phyloP scores from a whole-genome alignment of 2,797 vertebrate species.

The Euthynnus affinis region DNA sequence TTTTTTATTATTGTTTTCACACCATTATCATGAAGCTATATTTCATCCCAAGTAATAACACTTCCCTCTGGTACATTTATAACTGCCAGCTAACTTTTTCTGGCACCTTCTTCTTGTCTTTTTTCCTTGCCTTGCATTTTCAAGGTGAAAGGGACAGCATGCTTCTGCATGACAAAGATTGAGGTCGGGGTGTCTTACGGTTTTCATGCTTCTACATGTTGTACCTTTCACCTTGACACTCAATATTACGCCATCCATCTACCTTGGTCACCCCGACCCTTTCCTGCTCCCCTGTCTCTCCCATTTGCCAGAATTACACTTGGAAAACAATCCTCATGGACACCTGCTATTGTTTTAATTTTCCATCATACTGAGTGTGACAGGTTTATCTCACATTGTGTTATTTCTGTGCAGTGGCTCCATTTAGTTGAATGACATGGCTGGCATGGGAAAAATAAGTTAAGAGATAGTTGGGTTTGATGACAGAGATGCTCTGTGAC shows the following conservation, averaged over 20 bases:
- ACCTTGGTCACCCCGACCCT: constrained; percentile 39
- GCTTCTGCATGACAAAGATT: constrained; percentile 2
- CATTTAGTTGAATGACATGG: constrained; percentile 51
- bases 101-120: constrained; percentile 47
- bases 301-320: constrained; percentile 58
- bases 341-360: constrained; percentile 66
- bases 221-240: constrained; percentile 65
- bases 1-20: constrained; percentile 28
- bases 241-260: constrained; percentile 55
- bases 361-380: constrained; percentile 49
- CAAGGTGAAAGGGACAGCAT: too few relatives aligned
- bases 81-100: constrained; percentile 55
- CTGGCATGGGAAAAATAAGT: constrained; percentile 40
- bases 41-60: constrained; percentile 46
- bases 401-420: constrained; percentile 51
- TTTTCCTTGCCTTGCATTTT: constrained; percentile 47
- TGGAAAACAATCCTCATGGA: constrained; percentile 43
- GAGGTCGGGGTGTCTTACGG: too few relatives aligned
- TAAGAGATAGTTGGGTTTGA: constrained; percentile 59
- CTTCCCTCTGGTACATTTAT: constrained; percentile 54
- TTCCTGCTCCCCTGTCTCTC: constrained; percentile 22
- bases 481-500: constrained; percentile 52
- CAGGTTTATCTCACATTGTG: constrained; percentile 56
- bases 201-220: constrained; percentile 14
- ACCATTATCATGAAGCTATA: constrained; percentile 31